Evolutionary conservation across 2,113 vertebrate genomes (phyloP).

Genomic region (Pangasianodon gigas): DNA sequence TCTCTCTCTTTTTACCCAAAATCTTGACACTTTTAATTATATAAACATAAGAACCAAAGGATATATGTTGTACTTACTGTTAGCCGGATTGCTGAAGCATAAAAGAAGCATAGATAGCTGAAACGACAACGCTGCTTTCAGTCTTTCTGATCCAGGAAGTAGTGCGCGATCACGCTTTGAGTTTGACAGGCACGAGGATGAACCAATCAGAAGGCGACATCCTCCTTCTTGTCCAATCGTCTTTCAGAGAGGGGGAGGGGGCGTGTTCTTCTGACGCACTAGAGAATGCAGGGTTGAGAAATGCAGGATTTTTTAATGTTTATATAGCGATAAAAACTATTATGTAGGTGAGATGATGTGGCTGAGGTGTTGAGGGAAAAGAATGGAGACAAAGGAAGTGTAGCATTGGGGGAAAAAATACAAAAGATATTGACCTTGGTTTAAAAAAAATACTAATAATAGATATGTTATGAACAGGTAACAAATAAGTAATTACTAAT

Average conservation of each 20-base stretch:
- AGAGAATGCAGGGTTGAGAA: neutral
- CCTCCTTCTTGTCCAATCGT: conserved; percentile 45
- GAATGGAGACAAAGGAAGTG: neutral
- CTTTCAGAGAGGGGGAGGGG: neutral
- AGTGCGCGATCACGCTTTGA: conserved; percentile 54
- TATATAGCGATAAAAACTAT: neutral
- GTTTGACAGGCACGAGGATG: conserved; percentile 27
- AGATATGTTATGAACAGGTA: neutral
- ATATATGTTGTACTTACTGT: conserved; percentile 31
- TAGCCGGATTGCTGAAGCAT: conserved; percentile 15
- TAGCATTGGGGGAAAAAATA: neutral
- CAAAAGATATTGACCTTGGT: neutral
- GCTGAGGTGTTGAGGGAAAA: too few relatives aligned
- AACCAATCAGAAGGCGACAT: conserved; percentile 55
- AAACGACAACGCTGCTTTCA: conserved; percentile 10
- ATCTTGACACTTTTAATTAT: neutral
- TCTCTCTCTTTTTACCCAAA: neutral
- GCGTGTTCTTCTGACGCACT: neutral
- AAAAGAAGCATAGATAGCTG: conserved; percentile 11
- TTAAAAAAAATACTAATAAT: neutral
- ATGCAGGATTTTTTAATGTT: neutral
- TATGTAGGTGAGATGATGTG: neutral
- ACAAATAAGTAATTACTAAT: neutral
- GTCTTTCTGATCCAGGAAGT: conserved; percentile 46
- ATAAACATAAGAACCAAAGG: too few relatives aligned